These are phyloP conservation scores for Bombycilla garrulus DNA, from an alignment of 2,113 vertebrate species.

Conservation along the genomic window DNA sequence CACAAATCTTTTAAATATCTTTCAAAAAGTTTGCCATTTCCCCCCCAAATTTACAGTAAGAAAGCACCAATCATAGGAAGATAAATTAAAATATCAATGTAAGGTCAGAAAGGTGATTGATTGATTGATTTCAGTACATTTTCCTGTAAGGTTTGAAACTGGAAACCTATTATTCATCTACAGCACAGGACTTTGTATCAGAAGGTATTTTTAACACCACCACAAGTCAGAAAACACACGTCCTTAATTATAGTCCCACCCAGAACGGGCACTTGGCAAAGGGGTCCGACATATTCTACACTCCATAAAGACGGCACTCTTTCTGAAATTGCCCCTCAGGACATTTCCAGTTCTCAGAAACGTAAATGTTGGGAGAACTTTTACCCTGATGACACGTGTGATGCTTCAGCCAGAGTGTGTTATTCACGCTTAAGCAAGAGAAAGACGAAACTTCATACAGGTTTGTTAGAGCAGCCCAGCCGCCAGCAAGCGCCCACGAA, in stretches of 20 bases:
- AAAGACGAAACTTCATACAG: neutral
- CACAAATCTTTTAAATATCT: neutral
- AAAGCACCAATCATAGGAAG: neutral
- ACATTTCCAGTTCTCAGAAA: neutral
- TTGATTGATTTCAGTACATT: neutral
- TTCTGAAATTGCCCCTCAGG: neutral
- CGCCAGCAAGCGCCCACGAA: neutral
- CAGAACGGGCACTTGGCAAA: neutral
- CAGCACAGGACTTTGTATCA: neutral
- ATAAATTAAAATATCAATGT: neutral
- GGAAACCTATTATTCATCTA: neutral
- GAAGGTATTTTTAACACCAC: neutral
- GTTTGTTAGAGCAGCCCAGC: neutral
- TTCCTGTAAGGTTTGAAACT: neutral
- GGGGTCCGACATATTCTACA: too few relatives aligned
- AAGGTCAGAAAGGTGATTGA: neutral
- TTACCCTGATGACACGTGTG: neutral
- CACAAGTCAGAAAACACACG: neutral
- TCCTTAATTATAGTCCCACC: neutral
- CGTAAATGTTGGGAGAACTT: neutral
- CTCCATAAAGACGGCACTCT: neutral
- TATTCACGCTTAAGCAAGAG: constrained; percentile 1
- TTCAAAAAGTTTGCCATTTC: neutral
- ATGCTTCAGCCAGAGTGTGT: neutral
- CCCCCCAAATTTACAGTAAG: neutral